Percentiles rank a stretch among this genome's conserved stretches.
phyloP scores from a whole-genome alignment of 2,888 invertebrate species.

The Standfussiana lucernea region DNA sequence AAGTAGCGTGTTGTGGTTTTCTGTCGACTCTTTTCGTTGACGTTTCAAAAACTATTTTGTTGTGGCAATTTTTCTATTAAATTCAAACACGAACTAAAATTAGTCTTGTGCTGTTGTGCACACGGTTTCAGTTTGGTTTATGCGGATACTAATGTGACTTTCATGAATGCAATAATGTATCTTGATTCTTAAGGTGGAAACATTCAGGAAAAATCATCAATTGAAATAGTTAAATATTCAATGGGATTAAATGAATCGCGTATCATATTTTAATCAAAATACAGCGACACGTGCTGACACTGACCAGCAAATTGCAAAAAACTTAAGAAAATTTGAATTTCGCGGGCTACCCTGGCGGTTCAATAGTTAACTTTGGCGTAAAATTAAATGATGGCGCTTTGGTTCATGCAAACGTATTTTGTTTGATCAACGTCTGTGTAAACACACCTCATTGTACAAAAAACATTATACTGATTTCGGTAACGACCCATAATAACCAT shows the following conservation, averaged over 20 bases:
- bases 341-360: too few species aligned
- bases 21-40: neutral
- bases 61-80: neutral
- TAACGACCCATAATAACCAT: conserved; percentile 16
- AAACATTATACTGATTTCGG: conserved; percentile 29
- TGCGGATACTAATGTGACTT: neutral
- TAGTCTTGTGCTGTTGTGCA: neutral
- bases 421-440: conserved; percentile 17
- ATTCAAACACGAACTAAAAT: neutral
- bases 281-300: too few species aligned
- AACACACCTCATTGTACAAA: conserved; percentile 4
- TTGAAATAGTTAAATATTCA: too few species aligned
- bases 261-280: too few species aligned
- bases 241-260: too few species aligned
- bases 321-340: too few species aligned
- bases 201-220: too few species aligned
- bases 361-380: neutral
- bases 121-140: neutral
- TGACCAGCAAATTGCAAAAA: too few species aligned
- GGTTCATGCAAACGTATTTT: neutral
- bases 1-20: conserved; percentile 51
- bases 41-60: conserved; percentile 4
- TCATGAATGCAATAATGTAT: neutral
- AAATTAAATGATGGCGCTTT: neutral
- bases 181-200: too few species aligned